Conservation (phyloP, 2,888 invertebrate genomes). For the Dysmachus trigonus region DNA sequence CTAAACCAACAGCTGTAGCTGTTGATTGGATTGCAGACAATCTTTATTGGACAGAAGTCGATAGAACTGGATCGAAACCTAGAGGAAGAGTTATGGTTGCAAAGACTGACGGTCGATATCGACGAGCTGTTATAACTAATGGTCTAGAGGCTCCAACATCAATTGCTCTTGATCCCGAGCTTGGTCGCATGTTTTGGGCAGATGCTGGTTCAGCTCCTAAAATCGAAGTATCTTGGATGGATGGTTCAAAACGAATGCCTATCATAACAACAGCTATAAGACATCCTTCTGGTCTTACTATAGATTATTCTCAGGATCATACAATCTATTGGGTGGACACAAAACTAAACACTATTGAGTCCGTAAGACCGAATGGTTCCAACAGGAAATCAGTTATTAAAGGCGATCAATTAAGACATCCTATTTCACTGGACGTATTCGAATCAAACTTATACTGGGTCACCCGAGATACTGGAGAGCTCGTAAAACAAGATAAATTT, state of each 20-base stretch:
- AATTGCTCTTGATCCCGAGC: constrained; percentile 85
- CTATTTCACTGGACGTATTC: constrained; percentile 90
- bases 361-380: constrained; percentile 82
- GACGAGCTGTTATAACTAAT: constrained; percentile 79
- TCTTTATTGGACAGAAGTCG: constrained; percentile 92
- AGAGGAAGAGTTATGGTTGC: constrained; percentile 86
- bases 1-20: constrained; percentile 87
- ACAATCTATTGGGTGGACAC: constrained; percentile 95
- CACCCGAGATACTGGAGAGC: constrained; percentile 86
- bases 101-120: constrained; percentile 88
- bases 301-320: constrained; percentile 91
- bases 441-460: constrained; percentile 94
- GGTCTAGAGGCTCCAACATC: constrained; percentile 89
- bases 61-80: constrained; percentile 77
- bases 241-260: constrained; percentile 85
- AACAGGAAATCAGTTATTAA: constrained; percentile 76
- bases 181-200: constrained; percentile 91
- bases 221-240: constrained; percentile 97
- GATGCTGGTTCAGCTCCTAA: constrained; percentile 91
- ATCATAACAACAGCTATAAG: constrained; percentile 84
- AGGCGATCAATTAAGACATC: constrained; percentile 80
- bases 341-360: constrained; percentile 89
- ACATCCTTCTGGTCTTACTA: constrained; percentile 87
- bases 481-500: constrained; percentile 94
- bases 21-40: constrained; percentile 95